These are phyloP conservation scores for Drosophila simulans DNA, from an alignment of 1,140 invertebrate genomes.

Conservation along the genomic window DNA sequence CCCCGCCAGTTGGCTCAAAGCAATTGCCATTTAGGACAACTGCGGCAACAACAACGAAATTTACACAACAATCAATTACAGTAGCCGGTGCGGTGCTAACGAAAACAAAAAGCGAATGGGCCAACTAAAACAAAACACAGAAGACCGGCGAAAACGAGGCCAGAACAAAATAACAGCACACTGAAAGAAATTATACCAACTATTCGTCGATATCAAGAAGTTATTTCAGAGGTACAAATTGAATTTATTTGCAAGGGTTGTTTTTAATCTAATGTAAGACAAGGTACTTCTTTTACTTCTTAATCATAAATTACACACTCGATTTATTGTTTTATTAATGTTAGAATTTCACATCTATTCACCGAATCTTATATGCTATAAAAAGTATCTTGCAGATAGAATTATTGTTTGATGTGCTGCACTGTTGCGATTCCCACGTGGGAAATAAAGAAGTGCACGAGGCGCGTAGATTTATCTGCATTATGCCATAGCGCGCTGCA, in stretches of 20 bases:
- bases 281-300: no score
- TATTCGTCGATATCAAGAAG: no score
- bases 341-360: background rate
- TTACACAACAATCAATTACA: slow-evolving; percentile 73
- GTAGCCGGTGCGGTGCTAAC: slow-evolving; percentile 37
- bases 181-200: background rate
- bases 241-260: no score
- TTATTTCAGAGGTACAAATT: no score
- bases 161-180: slow-evolving; percentile 52
- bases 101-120: slow-evolving; percentile 48
- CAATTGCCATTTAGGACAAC: slow-evolving; percentile 72
- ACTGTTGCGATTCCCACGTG: slow-evolving; percentile 68
- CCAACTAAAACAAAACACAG: slow-evolving; percentile 45
- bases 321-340: no score
- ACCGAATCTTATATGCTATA: background rate
- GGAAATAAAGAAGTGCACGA: slow-evolving; percentile 72
- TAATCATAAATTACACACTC: no score
- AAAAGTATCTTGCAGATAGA: background rate
- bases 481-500: slow-evolving; percentile 46
- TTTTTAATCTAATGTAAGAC: no score
- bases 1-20: slow-evolving; percentile 35
- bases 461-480: slow-evolving; percentile 79
- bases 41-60: slow-evolving; percentile 23
- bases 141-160: slow-evolving; percentile 37
- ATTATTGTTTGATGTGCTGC: slow-evolving; percentile 10